Evolutionary conservation across 2,888 invertebrate species (phyloP), one percentile per base, ranked within the genome.

Genomic region (Campaea margaritaria): DNA sequence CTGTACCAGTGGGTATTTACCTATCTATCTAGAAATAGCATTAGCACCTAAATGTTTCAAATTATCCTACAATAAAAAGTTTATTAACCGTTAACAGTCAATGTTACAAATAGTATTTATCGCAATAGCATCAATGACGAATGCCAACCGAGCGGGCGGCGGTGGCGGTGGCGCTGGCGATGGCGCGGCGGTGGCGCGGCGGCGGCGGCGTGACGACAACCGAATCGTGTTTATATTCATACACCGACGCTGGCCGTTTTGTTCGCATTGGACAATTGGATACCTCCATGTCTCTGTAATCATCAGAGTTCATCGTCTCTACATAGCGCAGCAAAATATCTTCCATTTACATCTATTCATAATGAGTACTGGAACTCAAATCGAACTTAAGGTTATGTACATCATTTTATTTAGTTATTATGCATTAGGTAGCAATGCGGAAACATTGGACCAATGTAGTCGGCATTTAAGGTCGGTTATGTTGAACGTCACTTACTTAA

Each of bases 251-350:
- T 21, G 42, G 45, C 44, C 36, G 54, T 60, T 51, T 51, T 61
- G 51, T 61, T 51, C 47, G 51, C 43, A 28, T 14, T n/a, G 46
- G 50, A 50, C 60, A 60, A 60, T 50, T 34, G 50, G 38, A 60
- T 55, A 62, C 68, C 64, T 65, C 58, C 57, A 64, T 64, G 68
- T 62, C 60, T 62, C 52, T 56, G 44, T 56, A 65, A 64, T 65
- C 58, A 56, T 51, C 51, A 52, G 57, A 56, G 61, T 57, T 53
- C 59, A 59, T 59, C 54, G 54, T 54, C 43, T 58, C 58, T 34
- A 49, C 39, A 41, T 51, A 36, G 14, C 34, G 42, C 44, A 50
- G 38, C 56, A 44, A n/a, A n/a, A 31, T 31, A 31, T 31, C 31
- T 31, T 31, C 31, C 31, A 7, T 9, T 10, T 31, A 31, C 9